phyloP scores from a whole-genome alignment of 2,113 vertebrate genomes.

The Megalops atlanticus region DNA sequence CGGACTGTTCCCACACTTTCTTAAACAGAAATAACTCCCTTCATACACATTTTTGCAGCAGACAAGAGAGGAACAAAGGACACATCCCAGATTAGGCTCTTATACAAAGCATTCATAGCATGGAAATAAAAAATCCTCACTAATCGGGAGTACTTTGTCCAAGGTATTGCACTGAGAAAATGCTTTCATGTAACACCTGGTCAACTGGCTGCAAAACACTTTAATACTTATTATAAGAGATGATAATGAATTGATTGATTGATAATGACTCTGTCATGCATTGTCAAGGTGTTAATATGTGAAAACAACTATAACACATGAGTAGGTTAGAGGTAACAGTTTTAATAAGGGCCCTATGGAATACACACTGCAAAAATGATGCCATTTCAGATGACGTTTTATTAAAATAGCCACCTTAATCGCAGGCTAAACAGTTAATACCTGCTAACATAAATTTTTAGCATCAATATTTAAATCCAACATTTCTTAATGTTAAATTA shows the following conservation, averaged over 20 bases:
- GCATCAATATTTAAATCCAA: too few species aligned
- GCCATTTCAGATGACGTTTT: too few species aligned
- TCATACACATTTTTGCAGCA: not conserved
- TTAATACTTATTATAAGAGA: not conserved
- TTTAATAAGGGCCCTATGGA: not conserved
- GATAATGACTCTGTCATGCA: not conserved
- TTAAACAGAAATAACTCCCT: not conserved
- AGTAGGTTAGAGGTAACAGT: not conserved
- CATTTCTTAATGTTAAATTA: not conserved
- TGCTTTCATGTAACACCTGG: not conserved
- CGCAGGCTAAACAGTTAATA: too few species aligned
- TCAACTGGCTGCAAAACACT: not conserved
- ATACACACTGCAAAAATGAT: not conserved
- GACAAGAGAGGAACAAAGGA: too few species aligned
- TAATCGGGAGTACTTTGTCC: not conserved
- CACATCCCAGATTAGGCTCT: too few species aligned
- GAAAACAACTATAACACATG: not conserved
- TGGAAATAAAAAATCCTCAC: not conserved
- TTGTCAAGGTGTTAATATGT: not conserved
- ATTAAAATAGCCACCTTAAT: too few species aligned
- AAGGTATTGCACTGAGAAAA: not conserved
- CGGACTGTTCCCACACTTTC: too few species aligned
- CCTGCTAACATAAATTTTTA: too few species aligned
- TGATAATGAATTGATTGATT: not conserved
- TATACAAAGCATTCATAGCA: not conserved